Evolutionary conservation across 2,113 vertebrate species (phyloP).

Genomic region (Ascaphus truei): DNA sequence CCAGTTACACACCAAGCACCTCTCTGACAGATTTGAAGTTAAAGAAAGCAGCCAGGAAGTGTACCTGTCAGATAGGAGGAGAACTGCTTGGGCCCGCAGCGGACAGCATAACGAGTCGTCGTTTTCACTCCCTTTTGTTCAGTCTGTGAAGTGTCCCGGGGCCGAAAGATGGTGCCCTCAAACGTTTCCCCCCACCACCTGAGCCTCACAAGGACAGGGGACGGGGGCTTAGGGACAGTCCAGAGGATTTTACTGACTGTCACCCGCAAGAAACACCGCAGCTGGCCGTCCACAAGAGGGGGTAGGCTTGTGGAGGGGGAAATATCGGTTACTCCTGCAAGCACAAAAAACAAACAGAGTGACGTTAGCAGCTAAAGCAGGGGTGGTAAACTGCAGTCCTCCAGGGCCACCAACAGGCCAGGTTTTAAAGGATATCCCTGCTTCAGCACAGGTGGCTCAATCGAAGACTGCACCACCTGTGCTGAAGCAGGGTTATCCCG

Average conservation of each 20-base stretch:
- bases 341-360: not conserved
- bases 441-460: too few species aligned
- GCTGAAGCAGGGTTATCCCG: too few species aligned
- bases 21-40: too few species aligned
- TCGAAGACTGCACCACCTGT: too few species aligned
- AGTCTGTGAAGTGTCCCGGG: slow-evolving; percentile 60
- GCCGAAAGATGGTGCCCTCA: slow-evolving; percentile 75
- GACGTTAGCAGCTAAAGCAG: not conserved
- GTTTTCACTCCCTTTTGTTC: slow-evolving; percentile 68
- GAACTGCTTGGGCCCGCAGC: slow-evolving; percentile 86
- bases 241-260: slow-evolving; percentile 73
- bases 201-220: slow-evolving; percentile 65
- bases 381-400: too few species aligned
- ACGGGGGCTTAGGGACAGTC: slow-evolving; percentile 66
- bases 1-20: too few species aligned
- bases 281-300: slow-evolving; percentile 84
- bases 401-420: slow-evolving; percentile 10
- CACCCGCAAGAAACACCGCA: slow-evolving; percentile 81
- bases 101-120: slow-evolving; percentile 76
- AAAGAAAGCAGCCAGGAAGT: too few species aligned
- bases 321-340: slow-evolving; percentile 68
- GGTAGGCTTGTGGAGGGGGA: slow-evolving; percentile 78
- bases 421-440: too few species aligned
- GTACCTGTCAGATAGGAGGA: slow-evolving; percentile 86
- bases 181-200: slow-evolving; percentile 93